Conservation (phyloP, 2,888 invertebrate species). For the Rugalucina vietnamica region DNA sequence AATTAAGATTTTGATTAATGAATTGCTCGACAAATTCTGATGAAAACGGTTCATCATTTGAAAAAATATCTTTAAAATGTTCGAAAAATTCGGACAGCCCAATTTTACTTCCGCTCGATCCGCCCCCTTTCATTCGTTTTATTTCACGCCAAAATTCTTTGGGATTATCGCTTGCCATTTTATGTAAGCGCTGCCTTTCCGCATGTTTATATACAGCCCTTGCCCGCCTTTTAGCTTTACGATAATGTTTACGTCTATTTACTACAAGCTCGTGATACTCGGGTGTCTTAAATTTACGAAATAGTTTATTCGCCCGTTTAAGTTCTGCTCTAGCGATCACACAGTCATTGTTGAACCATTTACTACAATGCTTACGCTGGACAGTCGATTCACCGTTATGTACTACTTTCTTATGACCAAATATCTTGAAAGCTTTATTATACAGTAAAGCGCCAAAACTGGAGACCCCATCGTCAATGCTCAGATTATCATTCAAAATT, state of each 20-base stretch:
- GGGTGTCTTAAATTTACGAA: background rate
- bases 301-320: conserved; percentile 1
- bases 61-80: conserved; percentile 9
- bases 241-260: conserved; percentile 1
- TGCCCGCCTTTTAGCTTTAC: background rate
- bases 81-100: background rate
- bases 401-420: background rate
- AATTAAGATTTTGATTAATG: background rate
- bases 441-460: background rate
- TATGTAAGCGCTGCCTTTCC: background rate
- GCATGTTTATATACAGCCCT: background rate
- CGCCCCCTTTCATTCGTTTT: background rate
- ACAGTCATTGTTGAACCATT: conserved; percentile 17
- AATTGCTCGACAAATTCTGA: background rate
- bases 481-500: background rate
- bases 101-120: background rate
- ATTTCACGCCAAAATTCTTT: conserved; percentile 16
- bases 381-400: background rate
- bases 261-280: background rate
- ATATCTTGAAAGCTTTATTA: background rate
- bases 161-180: background rate
- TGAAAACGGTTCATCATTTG: background rate
- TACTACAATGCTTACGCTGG: background rate
- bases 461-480: conserved; percentile 3
- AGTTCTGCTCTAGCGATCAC: conserved; percentile 12